Evolutionary conservation across 2,888 invertebrate genomes (phyloP).

Genomic region (Polyploca ridens): DNA sequence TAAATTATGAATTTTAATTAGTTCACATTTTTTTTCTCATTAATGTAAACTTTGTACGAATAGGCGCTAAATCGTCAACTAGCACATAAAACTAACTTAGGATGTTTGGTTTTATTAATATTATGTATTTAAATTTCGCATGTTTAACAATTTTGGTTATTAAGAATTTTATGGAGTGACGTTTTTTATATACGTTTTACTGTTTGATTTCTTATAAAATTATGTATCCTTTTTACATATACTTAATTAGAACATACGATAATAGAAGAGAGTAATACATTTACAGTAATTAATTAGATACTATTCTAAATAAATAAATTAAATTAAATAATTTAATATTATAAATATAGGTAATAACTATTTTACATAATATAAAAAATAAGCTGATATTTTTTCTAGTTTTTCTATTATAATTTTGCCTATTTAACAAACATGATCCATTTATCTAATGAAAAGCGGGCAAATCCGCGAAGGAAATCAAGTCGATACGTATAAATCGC

Average conservation of each 20-base stretch:
- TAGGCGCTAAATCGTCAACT: slow-evolving; percentile 7
- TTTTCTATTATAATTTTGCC: not conserved
- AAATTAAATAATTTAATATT: too few species aligned
- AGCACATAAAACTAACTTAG: not conserved
- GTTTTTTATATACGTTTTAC: too few species aligned
- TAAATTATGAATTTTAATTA: slow-evolving; percentile 12
- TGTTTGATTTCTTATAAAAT: not conserved
- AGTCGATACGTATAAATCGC: not conserved
- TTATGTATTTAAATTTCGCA: slow-evolving; percentile 5
- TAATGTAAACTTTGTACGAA: not conserved
- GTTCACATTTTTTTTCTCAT: slow-evolving; percentile 2
- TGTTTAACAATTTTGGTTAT: not conserved
- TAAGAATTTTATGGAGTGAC: not conserved
- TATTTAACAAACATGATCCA: too few species aligned
- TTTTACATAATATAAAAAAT: too few species aligned
- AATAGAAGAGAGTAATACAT: too few species aligned
- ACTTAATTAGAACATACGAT: not conserved
- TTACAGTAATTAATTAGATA: too few species aligned
- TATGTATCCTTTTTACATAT: not conserved
- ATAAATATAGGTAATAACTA: too few species aligned
- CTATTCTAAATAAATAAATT: too few species aligned
- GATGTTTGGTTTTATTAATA: not conserved
- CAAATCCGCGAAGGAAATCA: not conserved
- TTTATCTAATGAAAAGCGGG: not conserved
- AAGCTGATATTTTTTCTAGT: too few species aligned